Evolutionary conservation across 2,888 invertebrate species (phyloP).

Genomic region (Rotaria magnacalcarata): DNA sequence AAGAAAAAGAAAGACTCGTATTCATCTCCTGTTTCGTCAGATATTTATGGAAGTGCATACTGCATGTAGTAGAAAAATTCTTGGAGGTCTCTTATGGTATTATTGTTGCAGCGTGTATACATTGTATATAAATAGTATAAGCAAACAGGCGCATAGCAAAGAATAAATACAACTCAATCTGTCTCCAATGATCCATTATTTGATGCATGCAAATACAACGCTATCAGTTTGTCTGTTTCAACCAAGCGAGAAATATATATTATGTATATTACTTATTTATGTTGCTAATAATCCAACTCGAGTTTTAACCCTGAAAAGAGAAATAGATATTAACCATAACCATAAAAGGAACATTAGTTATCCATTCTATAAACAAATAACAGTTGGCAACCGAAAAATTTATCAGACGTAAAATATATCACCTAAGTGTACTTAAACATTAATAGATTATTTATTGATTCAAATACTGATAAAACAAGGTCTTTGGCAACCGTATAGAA

Average conservation of each 20-base stretch:
- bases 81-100: not conserved
- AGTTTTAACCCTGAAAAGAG: not conserved
- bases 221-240: not conserved
- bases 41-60: conserved; percentile 18
- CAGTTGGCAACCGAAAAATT: not conserved
- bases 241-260: not conserved
- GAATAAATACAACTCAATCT: not conserved
- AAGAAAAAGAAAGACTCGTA: not conserved
- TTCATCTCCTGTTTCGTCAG: not conserved
- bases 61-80: not conserved
- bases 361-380: not conserved
- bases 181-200: conserved; percentile 1
- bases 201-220: not conserved
- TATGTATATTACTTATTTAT: not conserved
- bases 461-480: too few relatives aligned
- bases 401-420: not conserved
- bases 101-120: not conserved
- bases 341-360: not conserved
- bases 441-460: too few relatives aligned
- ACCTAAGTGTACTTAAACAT: too few relatives aligned
- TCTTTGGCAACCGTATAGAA: too few relatives aligned
- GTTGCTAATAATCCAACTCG: not conserved
- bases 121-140: conserved; percentile 3
- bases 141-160: not conserved
- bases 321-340: not conserved